Percentiles rank a stretch among this genome's conserved stretches.
Conservation (phyloP, 1,140 invertebrate species). For the Hyphantria cunea region DNA sequence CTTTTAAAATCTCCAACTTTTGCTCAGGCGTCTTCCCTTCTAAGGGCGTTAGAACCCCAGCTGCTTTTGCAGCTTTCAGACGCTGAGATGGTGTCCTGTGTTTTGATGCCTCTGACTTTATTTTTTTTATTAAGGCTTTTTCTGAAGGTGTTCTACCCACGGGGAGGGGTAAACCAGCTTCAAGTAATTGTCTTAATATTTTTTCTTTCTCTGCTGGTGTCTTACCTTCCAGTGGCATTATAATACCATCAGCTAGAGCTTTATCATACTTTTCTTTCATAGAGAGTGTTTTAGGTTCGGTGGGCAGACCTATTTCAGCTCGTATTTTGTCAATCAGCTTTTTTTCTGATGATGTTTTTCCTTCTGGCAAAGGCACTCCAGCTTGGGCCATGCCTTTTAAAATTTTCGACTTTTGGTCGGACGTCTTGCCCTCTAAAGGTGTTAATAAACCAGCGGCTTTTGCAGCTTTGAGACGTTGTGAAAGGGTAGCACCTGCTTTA, state of each 20-base stretch:
- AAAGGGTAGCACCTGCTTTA: conserved; percentile 30
- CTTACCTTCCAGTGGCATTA: conserved; percentile 42
- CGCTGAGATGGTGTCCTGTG: conserved; percentile 20
- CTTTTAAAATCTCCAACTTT: conserved; percentile 47
- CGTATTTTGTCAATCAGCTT: conserved; percentile 39
- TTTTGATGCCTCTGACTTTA: conserved; percentile 21
- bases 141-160: conserved; percentile 45
- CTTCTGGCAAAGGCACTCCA: conserved; percentile 29
- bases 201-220: conserved; percentile 42
- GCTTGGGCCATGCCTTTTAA: conserved; percentile 28
- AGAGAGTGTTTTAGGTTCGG: conserved; percentile 38
- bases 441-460: conserved; percentile 5
- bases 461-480: conserved; percentile 8
- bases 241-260: neutral
- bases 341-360: conserved; percentile 33
- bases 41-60: neutral
- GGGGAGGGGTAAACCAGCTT: conserved; percentile 38
- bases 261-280: conserved; percentile 11
- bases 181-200: conserved; percentile 27
- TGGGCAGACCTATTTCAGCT: conserved; percentile 28
- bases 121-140: conserved; percentile 35
- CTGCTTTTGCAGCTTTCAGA: neutral
- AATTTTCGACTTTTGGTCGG: conserved; percentile 35
- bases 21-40: conserved; percentile 36
- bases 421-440: conserved; percentile 14